Conservation (phyloP, 2,113 vertebrate species). For the Solenodon paradoxus region DNA sequence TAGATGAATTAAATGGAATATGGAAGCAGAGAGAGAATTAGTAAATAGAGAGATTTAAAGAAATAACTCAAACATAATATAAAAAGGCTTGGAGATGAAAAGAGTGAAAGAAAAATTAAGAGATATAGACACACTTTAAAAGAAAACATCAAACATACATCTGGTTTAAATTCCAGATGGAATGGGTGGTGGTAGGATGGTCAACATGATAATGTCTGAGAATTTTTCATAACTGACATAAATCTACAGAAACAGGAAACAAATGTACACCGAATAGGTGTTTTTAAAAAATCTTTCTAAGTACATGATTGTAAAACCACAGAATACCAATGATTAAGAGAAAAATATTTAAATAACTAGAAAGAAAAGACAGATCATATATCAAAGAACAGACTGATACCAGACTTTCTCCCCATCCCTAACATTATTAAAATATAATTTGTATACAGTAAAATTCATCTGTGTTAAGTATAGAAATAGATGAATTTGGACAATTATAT, state of each 20-base stretch:
- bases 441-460: not conserved
- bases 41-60: not conserved
- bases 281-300: not conserved
- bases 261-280: not conserved
- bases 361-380: not conserved
- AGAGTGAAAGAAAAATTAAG: not conserved
- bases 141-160: not conserved
- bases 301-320: not conserved
- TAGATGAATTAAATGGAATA: not conserved
- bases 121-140: not conserved
- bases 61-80: not conserved
- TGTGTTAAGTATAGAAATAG: not conserved
- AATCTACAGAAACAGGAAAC: constrained; percentile 10
- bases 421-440: not conserved
- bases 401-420: not conserved
- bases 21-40: not conserved
- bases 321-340: not conserved
- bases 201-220: not conserved
- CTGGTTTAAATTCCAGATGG: not conserved
- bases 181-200: not conserved
- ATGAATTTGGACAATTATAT: not conserved
- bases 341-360: not conserved
- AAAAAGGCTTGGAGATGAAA: not conserved
- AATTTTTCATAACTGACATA: not conserved
- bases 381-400: not conserved